Conservation (phyloP, 2,797 vertebrate genomes). For the Pagetopsis macropterus region DNA sequence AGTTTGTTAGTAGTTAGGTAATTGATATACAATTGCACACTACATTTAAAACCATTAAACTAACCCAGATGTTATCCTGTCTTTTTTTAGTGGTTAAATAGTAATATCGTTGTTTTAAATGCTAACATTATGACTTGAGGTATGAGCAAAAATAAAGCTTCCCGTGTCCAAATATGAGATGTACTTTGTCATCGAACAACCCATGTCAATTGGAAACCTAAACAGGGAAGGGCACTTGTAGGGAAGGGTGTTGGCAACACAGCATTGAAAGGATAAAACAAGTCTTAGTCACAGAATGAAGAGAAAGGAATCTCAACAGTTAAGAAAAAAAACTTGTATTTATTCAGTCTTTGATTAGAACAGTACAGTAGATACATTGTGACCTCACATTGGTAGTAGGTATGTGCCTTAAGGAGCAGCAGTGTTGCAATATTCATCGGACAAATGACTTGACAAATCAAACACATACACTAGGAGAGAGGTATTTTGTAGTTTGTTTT, state of each 20-base stretch:
- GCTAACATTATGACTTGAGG: background rate
- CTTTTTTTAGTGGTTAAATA: too few relatives aligned
- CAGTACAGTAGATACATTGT: slow-evolving; percentile 62
- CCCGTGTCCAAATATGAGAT: slow-evolving; percentile 7
- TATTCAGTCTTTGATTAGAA: slow-evolving; percentile 63
- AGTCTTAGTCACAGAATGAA: background rate
- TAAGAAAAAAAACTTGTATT: slow-evolving; percentile 68
- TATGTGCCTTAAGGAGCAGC: slow-evolving; percentile 36
- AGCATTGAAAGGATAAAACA: background rate
- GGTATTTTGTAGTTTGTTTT: slow-evolving; percentile 38
- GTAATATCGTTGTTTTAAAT: too few relatives aligned
- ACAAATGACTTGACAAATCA: slow-evolving; percentile 67
- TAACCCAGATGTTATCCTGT: too few relatives aligned
- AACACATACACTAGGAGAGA: slow-evolving; percentile 64
- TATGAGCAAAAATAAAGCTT: slow-evolving; percentile 9
- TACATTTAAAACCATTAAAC: too few relatives aligned
- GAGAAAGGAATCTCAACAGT: slow-evolving; percentile 18
- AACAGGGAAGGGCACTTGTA: background rate
- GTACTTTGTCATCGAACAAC: slow-evolving; percentile 4
- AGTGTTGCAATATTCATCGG: slow-evolving; percentile 53
- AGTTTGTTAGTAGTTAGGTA: too few relatives aligned
- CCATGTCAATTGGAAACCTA: background rate
- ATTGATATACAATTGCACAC: too few relatives aligned
- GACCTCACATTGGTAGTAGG: slow-evolving; percentile 51
- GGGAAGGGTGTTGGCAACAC: background rate